phyloP scores from a whole-genome alignment of 2,888 invertebrate genomes.

The Pollenia amentaria region DNA sequence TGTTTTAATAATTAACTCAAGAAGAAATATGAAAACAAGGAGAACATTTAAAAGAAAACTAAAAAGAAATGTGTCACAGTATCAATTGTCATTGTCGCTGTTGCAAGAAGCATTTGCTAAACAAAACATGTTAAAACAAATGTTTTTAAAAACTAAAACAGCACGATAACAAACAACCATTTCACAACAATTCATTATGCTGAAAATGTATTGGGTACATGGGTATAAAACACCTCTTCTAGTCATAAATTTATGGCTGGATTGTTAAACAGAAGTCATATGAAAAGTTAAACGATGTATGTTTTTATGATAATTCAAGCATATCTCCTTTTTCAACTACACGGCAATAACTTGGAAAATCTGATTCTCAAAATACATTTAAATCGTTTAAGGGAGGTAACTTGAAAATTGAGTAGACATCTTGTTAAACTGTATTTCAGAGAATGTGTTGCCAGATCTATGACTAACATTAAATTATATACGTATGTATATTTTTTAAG shows the following conservation, averaged over 20 bases:
- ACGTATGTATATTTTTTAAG: too few relatives aligned
- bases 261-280: conserved; percentile 60
- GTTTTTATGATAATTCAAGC: conserved; percentile 57
- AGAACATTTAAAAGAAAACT: not conserved
- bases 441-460: not conserved
- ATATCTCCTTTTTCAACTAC: conserved; percentile 51
- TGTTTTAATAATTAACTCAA: conserved; percentile 66
- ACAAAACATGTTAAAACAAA: conserved; percentile 71
- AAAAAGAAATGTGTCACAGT: conserved; percentile 52
- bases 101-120: conserved; percentile 53
- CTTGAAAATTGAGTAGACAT: conserved; percentile 40
- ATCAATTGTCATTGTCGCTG: conserved; percentile 59
- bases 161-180: conserved; percentile 42
- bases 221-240: not conserved
- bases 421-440: conserved; percentile 48
- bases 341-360: conserved; percentile 44
- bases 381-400: conserved; percentile 47
- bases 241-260: conserved; percentile 23
- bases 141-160: conserved; percentile 68
- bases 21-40: conserved; percentile 35
- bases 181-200: conserved; percentile 47
- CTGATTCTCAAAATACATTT: conserved; percentile 38
- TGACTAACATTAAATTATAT: not conserved
- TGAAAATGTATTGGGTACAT: not conserved
- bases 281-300: conserved; percentile 52